These are phyloP conservation scores for Crotalus horridus DNA, from an alignment of 2,113 vertebrate species.

Conservation along the genomic window DNA sequence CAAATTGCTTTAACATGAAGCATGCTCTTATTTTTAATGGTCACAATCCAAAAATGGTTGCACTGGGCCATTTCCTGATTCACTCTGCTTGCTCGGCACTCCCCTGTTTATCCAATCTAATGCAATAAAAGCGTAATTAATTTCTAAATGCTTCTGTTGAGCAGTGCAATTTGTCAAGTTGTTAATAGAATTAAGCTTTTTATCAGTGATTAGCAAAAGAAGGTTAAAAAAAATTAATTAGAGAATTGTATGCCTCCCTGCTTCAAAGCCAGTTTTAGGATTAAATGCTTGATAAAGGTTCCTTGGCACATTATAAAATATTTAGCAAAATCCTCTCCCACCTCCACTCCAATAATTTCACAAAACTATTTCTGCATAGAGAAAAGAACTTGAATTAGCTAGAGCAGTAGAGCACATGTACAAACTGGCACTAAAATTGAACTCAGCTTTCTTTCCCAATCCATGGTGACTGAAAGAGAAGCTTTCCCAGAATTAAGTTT, in stretches of 20 bases:
- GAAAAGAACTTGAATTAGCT: background rate
- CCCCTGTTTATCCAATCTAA: constrained; percentile 80
- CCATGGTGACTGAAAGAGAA: constrained; percentile 20
- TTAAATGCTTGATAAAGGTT: constrained; percentile 82
- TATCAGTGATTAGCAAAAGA: constrained; percentile 85
- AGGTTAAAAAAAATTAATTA: constrained; percentile 84
- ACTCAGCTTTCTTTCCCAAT: background rate
- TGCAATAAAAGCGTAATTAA: constrained; percentile 87
- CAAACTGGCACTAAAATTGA: constrained; percentile 19
- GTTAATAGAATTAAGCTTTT: constrained; percentile 89
- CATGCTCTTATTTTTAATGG: background rate
- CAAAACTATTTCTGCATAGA: constrained; percentile 54
- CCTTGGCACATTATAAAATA: constrained; percentile 75
- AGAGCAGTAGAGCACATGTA: constrained; percentile 4
- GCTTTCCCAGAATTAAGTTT: background rate
- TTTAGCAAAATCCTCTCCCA: constrained; percentile 72
- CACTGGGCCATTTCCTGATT: constrained; percentile 34
- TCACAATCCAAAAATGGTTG: constrained; percentile 34
- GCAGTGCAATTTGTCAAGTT: constrained; percentile 84
- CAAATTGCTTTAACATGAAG: background rate
- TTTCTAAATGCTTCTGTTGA: constrained; percentile 82
- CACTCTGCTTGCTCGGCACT: constrained; percentile 52
- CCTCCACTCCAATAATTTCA: constrained; percentile 48
- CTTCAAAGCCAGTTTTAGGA: constrained; percentile 83
- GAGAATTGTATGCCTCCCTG: constrained; percentile 79